phyloP scores from a whole-genome alignment of 2,113 vertebrate species.

The Thymallus thymallus region DNA sequence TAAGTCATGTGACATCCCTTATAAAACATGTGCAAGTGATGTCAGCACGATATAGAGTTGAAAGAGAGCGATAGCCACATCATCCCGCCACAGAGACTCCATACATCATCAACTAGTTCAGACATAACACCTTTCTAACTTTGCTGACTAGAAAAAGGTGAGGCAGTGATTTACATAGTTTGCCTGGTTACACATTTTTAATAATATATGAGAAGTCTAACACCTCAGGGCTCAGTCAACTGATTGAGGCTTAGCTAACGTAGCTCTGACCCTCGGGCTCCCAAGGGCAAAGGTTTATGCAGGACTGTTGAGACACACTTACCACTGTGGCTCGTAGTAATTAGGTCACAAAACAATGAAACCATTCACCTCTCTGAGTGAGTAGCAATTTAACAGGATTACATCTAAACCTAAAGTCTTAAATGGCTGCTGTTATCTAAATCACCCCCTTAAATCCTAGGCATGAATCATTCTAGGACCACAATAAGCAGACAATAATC shows the following conservation, averaged over 20 bases:
- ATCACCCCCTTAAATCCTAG: no score
- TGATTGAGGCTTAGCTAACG: background rate
- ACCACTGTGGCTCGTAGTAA: slow-evolving; percentile 36
- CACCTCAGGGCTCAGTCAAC: background rate
- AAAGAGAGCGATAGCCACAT: no score
- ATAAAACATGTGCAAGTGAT: background rate
- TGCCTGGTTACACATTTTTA: background rate
- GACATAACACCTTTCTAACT: background rate
- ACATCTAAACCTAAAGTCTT: slow-evolving; percentile 50
- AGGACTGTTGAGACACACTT: slow-evolving; percentile 48
- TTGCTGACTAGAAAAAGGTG: background rate
- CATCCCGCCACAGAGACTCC: no score
- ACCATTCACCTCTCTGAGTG: slow-evolving; percentile 57
- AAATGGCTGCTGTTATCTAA: slow-evolving; percentile 39
- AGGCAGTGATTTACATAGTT: background rate
- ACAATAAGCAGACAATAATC: slow-evolving; percentile 23
- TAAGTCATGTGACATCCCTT: no score
- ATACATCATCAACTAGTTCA: background rate
- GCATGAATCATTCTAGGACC: no score
- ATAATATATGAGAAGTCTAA: background rate
- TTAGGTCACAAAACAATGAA: slow-evolving; percentile 65
- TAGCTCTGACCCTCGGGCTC: slow-evolving; percentile 4
- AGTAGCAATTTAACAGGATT: slow-evolving; percentile 61
- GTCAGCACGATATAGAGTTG: no score
- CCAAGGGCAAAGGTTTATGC: slow-evolving; percentile 39